Evolutionary conservation across 2,888 invertebrate genomes (phyloP).

Genomic region (Aphelenchoides bicaudatus): DNA sequence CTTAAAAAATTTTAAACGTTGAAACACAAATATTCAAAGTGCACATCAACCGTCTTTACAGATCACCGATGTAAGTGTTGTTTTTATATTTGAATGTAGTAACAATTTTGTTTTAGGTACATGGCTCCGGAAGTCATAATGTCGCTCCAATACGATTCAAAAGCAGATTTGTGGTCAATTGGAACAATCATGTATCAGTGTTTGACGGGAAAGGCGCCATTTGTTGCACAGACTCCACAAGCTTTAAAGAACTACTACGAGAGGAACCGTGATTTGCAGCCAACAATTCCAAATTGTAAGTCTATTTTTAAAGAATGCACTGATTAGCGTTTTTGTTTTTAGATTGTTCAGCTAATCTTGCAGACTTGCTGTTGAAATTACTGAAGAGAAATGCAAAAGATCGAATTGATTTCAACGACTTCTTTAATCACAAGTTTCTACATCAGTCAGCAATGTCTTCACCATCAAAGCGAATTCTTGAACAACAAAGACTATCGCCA

Average conservation of each 20-base stretch:
- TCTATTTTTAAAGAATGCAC: too few species aligned
- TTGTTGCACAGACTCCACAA: slow-evolving; percentile 88
- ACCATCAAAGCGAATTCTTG: slow-evolving; percentile 47
- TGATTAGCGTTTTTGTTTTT: too few species aligned
- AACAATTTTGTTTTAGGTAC: too few species aligned
- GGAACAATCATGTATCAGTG: slow-evolving; percentile 98
- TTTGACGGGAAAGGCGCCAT: slow-evolving; percentile 95
- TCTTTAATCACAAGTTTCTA: slow-evolving; percentile 86
- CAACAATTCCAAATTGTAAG: slow-evolving; percentile 78
- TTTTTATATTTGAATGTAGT: too few species aligned
- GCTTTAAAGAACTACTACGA: slow-evolving; percentile 94
- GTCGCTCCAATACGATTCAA: slow-evolving; percentile 95
- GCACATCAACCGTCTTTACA: too few species aligned
- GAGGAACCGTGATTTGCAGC: slow-evolving; percentile 70
- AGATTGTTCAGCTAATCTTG: slow-evolving; percentile 84
- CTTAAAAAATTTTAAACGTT: too few species aligned
- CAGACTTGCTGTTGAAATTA: slow-evolving; percentile 76
- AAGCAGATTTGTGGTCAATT: slow-evolving; percentile 97
- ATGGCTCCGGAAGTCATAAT: slow-evolving; percentile 88
- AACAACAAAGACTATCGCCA: slow-evolving; percentile 23
- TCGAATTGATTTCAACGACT: slow-evolving; percentile 89
- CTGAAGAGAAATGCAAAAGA: slow-evolving; percentile 84
- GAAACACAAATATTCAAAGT: too few species aligned
- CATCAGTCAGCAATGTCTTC: slow-evolving; percentile 43
- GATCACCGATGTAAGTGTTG: slow-evolving; percentile 99